Evolutionary conservation across 2,888 invertebrate species (phyloP), one percentile per base, ranked within the genome.

Genomic region (Danaus chrysippus): DNA sequence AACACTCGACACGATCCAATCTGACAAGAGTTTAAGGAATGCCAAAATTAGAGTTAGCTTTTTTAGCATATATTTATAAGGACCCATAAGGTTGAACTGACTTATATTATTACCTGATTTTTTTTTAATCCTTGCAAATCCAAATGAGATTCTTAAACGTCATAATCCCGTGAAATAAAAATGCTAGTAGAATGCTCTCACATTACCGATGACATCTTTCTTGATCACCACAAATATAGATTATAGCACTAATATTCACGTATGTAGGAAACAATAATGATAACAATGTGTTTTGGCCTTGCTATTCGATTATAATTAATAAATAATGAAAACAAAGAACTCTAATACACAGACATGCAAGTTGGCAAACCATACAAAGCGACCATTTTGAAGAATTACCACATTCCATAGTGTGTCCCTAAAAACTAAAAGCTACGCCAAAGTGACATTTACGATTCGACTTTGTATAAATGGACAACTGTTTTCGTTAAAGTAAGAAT

Each of bases 321-420:
- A 74, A 82, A 83, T 78, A 82, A 86, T 69, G 86, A 90, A 86
- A 91, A 91, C 90, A 91, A 91, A 91, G 91, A 85, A 89, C 85
- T 86, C 77, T 81, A 82, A 84, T 88, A 86, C 87, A 87, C 87
- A 86, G 89, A 90, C 88, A 87, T 88, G 88, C 91, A 92, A 91
- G 91, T 92, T 92, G 92, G 92, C 92, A 92, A 92, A 92, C 92
- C 91, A 90, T 90, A 91, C 91, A 89, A 89, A 93, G 93, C 93
- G 92, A 93, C 94, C 94, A 94, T 94, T 93, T 94, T 94, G 93
- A 90, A 91, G 89, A 93, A 93, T 93, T 93, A 93, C 93, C 93
- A 93, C 93, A 93, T 93, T 93, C 93, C 92, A 91, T 88, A 83
- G 84, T 82, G 82, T 82, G 86, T 86, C 86, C 84, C 68, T 68